Percentiles rank a stretch among this genome's conserved stretches.
Conservation (phyloP, 2,797 vertebrate species). For the Brachyalestes nurse region DNA sequence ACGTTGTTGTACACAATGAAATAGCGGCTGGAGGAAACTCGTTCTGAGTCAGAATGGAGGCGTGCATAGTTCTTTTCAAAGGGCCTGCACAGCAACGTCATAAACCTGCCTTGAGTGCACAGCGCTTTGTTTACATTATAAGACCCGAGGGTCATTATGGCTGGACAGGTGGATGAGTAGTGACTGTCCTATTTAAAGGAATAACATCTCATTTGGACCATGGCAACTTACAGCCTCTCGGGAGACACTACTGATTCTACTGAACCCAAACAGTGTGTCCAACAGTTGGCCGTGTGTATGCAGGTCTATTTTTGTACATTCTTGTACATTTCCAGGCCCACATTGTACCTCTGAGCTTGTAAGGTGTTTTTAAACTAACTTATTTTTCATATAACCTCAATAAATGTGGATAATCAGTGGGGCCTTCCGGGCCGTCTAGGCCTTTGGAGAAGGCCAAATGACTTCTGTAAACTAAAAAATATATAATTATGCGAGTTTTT, state of each 20-base stretch:
- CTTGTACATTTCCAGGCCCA: not conserved
- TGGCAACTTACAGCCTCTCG: not conserved
- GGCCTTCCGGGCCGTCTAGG: no score
- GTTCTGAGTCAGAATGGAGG: slow-evolving; percentile 17
- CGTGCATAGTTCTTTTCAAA: slow-evolving; percentile 23
- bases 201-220: not conserved
- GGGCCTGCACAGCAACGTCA: not conserved
- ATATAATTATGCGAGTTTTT: no score
- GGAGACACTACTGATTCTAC: not conserved
- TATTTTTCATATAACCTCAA: no score
- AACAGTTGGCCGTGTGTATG: not conserved
- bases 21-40: slow-evolving; percentile 8
- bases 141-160: not conserved
- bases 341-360: no score
- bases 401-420: no score
- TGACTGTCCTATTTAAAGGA: slow-evolving; percentile 12
- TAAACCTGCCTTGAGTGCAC: slow-evolving; percentile 13
- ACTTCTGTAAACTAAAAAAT: no score
- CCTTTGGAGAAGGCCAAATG: no score
- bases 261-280: not conserved
- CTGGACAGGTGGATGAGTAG: not conserved
- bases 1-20: slow-evolving; percentile 43
- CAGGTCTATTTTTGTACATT: not conserved
- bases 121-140: slow-evolving; percentile 30
- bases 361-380: no score